A percentile compares a stretch with the other conserved stretches of the same genome.
Conservation (phyloP, 2,797 vertebrate species). For the Sciurus carolinensis region DNA sequence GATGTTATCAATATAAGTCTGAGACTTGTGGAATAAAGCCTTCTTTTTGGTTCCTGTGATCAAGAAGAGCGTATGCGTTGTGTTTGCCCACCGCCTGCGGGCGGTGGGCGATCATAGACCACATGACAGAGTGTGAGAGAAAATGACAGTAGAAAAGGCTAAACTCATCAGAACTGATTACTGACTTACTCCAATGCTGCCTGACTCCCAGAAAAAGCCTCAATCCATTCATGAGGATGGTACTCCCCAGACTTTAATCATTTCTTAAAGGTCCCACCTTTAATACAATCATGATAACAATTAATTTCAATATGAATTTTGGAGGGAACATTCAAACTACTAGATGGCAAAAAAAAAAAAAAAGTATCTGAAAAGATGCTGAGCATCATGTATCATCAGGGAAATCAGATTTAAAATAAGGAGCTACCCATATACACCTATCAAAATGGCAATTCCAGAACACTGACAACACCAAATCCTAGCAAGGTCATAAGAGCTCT, state of each 20-base stretch:
- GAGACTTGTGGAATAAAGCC: no score
- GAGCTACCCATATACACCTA: background rate
- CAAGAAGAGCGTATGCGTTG: no score
- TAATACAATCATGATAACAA: background rate
- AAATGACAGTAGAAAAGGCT: background rate
- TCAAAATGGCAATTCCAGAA: background rate
- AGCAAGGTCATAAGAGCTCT: background rate
- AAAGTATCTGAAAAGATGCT: background rate
- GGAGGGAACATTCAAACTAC: background rate
- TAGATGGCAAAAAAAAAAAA: background rate
- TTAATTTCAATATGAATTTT: background rate
- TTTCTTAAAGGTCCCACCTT: background rate
- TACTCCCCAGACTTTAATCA: background rate
- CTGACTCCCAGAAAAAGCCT: no score
- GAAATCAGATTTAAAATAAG: background rate
- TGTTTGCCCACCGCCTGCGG: no score
- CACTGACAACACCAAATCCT: background rate
- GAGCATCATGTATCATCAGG: background rate
- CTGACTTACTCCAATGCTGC: background rate
- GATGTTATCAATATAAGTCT: no score
- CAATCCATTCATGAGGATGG: background rate
- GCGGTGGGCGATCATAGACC: no score
- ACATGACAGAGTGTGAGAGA: no score
- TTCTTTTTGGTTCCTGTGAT: no score
- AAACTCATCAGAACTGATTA: background rate